These are phyloP conservation scores for Megaceryle torquata DNA, from an alignment of 2,113 vertebrate species.

Conservation along the genomic window DNA sequence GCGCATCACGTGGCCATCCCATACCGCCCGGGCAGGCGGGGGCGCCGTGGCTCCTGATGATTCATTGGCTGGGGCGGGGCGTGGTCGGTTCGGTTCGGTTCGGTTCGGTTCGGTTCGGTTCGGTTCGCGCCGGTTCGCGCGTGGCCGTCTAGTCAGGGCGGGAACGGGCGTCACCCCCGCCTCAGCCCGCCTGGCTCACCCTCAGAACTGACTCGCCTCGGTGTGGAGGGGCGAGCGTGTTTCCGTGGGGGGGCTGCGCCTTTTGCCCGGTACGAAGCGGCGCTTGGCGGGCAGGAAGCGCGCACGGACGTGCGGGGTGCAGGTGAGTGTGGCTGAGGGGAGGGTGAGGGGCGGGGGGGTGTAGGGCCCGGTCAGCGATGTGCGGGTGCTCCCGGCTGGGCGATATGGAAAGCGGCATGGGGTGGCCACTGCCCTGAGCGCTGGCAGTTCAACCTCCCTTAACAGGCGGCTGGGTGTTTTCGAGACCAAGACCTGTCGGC, in stretches of 20 bases:
- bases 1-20: background rate
- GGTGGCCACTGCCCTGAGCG: background rate
- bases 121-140: background rate
- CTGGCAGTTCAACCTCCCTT: fast-evolving
- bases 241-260: background rate
- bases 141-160: background rate
- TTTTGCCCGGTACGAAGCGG: background rate
- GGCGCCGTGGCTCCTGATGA: background rate
- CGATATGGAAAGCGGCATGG: background rate
- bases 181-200: background rate
- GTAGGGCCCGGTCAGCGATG: background rate
- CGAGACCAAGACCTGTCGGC: fast-evolving
- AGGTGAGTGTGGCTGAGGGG: background rate
- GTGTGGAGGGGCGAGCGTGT: background rate
- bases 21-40: background rate
- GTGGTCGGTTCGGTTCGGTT: background rate
- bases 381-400: background rate
- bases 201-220: background rate
- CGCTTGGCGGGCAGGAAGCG: background rate
- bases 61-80: background rate
- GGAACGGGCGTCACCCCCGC: background rate
- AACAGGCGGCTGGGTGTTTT: background rate
- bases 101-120: background rate
- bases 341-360: background rate
- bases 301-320: background rate